phyloP scores from a whole-genome alignment of 2,113 vertebrate genomes.

The Takifugu flavidus region DNA sequence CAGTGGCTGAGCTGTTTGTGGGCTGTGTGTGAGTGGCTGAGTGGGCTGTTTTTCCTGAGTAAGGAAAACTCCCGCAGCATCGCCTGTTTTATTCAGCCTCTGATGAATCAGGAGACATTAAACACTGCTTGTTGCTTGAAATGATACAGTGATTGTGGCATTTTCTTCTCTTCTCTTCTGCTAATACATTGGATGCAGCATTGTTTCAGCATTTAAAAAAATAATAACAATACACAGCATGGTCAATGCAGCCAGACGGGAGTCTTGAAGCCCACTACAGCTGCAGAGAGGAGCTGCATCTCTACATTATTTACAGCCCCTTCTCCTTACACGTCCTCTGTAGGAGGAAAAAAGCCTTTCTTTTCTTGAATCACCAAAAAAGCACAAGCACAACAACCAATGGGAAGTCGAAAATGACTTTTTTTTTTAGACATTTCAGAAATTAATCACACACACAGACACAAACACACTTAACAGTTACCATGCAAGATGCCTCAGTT shows the following conservation, averaged over 20 bases:
- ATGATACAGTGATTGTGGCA: too few relatives aligned
- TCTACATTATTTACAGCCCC: too few relatives aligned
- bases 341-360: not conserved
- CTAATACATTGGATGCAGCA: too few relatives aligned
- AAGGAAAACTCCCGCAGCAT: slow-evolving; percentile 16
- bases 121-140: too few relatives aligned
- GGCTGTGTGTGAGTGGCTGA: not conserved
- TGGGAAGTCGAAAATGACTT: not conserved
- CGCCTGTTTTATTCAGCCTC: too few relatives aligned
- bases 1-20: slow-evolving; percentile 30
- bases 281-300: too few relatives aligned
- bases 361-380: not conserved
- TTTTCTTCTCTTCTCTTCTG: too few relatives aligned
- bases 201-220: too few relatives aligned
- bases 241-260: too few relatives aligned
- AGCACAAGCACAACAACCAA: not conserved
- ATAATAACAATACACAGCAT: too few relatives aligned
- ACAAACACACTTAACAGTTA: slow-evolving; percentile 3
- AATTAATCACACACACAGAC: not conserved
- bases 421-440: not conserved
- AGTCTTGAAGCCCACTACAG: too few relatives aligned
- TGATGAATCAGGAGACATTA: not conserved
- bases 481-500: slow-evolving; percentile 16
- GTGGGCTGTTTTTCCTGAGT: slow-evolving; percentile 33
- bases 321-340: too few relatives aligned